Evolutionary conservation across 2,888 invertebrate species (phyloP).

Genomic region (Matsumyia berberina): DNA sequence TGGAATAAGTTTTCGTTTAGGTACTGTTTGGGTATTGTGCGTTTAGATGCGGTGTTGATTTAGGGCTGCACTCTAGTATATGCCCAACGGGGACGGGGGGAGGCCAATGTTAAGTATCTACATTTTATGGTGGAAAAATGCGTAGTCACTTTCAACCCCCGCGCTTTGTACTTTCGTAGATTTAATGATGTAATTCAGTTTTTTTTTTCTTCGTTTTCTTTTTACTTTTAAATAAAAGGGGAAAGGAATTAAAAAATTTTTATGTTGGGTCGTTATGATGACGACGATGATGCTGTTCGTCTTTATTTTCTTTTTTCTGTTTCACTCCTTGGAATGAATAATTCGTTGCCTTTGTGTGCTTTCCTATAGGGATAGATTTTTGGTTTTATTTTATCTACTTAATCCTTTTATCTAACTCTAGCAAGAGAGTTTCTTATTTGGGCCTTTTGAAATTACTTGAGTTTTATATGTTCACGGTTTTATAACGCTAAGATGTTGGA

Average conservation of each 20-base stretch:
- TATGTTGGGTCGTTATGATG: conserved; percentile 65
- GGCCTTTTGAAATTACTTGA: not conserved
- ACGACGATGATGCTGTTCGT: conserved; percentile 37
- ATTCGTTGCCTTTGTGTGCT: conserved; percentile 63
- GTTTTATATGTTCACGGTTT: conserved; percentile 33
- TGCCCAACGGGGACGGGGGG: conserved; percentile 6
- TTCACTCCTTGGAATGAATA: conserved; percentile 53
- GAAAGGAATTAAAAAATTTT: conserved; percentile 67
- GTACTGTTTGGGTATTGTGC: conserved; percentile 50
- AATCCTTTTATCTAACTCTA: conserved; percentile 70
- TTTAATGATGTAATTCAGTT: conserved; percentile 70
- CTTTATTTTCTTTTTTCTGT: conserved; percentile 49
- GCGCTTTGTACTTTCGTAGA: conserved; percentile 51
- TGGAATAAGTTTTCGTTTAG: conserved; percentile 63
- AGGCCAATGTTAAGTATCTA: conserved; percentile 47
- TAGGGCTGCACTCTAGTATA: conserved; percentile 71
- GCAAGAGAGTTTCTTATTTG: conserved; percentile 47
- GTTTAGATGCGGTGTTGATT: conserved; percentile 66
- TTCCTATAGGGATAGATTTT: conserved; percentile 50
- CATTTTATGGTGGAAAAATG: conserved; percentile 66
- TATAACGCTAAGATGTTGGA: conserved; percentile 10
- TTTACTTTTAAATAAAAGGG: conserved; percentile 55
- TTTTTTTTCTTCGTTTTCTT: conserved; percentile 32
- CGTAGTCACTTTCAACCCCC: conserved; percentile 67
- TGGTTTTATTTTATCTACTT: conserved; percentile 55